Conservation (phyloP, 35 echinoderm and acorn worm species). For the Heliocidaris erythrogramma region DNA sequence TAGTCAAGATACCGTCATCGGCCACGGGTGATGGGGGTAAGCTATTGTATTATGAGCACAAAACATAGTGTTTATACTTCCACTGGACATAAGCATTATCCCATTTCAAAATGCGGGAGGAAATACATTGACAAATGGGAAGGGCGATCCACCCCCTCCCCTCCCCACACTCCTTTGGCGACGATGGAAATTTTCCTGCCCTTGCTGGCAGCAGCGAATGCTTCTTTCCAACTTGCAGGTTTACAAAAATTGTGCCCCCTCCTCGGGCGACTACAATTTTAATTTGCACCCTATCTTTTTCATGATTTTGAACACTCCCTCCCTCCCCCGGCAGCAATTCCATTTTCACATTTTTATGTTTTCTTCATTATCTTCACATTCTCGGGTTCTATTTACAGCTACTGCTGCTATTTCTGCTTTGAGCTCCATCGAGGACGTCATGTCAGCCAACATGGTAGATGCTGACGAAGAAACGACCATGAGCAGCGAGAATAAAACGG, state of each 20-base stretch:
- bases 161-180: too few species aligned
- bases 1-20: not conserved
- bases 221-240: too few species aligned
- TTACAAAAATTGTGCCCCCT: too few species aligned
- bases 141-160: too few species aligned
- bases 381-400: not conserved
- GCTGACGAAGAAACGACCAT: not conserved
- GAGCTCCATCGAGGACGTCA: not conserved
- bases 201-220: too few species aligned
- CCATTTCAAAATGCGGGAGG: too few species aligned
- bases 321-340: not conserved
- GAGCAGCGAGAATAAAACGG: not conserved
- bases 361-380: not conserved
- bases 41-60: not conserved
- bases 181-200: too few species aligned
- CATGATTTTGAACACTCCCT: not conserved
- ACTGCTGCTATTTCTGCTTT: slow-evolving; percentile 28
- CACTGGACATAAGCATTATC: too few species aligned
- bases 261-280: too few species aligned
- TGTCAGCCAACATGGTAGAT: slow-evolving; percentile 4
- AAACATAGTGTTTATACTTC: too few species aligned
- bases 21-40: slow-evolving; percentile 5
- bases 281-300: too few species aligned
- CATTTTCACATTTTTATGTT: not conserved
- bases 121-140: too few species aligned